Conservation (phyloP, 1,140 invertebrate genomes). For the Drosophila ambigua region DNA sequence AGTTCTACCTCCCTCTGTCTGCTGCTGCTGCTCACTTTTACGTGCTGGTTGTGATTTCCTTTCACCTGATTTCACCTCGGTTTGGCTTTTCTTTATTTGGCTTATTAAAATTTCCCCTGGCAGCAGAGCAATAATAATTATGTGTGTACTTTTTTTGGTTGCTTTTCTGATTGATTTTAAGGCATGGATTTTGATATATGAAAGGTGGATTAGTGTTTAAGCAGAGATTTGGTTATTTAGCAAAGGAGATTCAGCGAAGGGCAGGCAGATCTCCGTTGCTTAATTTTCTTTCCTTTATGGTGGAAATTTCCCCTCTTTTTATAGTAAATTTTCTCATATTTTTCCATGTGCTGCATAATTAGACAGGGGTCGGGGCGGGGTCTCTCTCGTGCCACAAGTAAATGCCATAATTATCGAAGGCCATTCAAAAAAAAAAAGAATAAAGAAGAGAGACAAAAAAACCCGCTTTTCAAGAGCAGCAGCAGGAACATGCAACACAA, state of each 20-base stretch:
- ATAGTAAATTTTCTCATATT: neutral
- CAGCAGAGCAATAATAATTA: neutral
- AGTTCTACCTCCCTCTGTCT: slow-evolving; percentile 28
- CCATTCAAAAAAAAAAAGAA: slow-evolving; percentile 52
- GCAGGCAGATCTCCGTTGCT: no score
- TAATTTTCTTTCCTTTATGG: no score
- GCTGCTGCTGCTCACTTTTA: slow-evolving; percentile 33
- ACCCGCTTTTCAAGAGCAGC: slow-evolving; percentile 49
- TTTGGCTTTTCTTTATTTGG: slow-evolving; percentile 50
- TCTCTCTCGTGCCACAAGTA: slow-evolving; percentile 28
- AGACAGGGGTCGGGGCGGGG: slow-evolving; percentile 22
- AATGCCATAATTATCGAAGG: slow-evolving; percentile 70
- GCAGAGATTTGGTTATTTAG: no score
- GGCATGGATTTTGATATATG: no score
- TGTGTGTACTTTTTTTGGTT: no score
- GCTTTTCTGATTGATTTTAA: no score
- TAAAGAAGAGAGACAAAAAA: neutral
- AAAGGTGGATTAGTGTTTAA: no score
- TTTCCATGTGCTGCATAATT: slow-evolving; percentile 68
- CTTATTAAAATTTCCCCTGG: slow-evolving; percentile 59
- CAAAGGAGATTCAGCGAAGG: no score
- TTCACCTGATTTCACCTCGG: slow-evolving; percentile 40
- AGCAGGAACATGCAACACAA: slow-evolving; percentile 35
- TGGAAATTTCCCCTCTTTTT: neutral
- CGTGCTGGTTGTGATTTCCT: slow-evolving; percentile 21